phyloP scores from a whole-genome alignment of 2,888 invertebrate genomes.

The Pammene aurita region DNA sequence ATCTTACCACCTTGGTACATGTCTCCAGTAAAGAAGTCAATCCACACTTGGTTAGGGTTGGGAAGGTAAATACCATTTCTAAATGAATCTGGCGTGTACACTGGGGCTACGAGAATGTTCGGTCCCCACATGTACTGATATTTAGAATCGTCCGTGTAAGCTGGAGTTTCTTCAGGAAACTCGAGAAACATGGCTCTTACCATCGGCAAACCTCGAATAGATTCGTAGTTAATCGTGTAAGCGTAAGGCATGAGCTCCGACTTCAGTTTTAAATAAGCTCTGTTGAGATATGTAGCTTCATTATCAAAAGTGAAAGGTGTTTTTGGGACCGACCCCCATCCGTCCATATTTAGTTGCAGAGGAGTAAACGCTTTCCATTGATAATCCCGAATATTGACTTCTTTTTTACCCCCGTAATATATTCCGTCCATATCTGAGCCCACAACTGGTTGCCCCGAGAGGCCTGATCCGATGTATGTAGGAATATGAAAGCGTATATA shows the following conservation, averaged over 20 bases:
- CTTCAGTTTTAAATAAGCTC: conserved; percentile 75
- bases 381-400: conserved; percentile 72
- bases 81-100: conserved; percentile 60
- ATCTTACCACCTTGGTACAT: conserved; percentile 74
- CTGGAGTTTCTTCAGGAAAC: conserved; percentile 62
- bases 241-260: conserved; percentile 75
- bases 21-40: conserved; percentile 71
- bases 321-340: conserved; percentile 71
- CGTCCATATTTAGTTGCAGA: conserved; percentile 77
- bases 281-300: conserved; percentile 65
- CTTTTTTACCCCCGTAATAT: conserved; percentile 63
- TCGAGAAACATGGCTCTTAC: conserved; percentile 75
- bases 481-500: conserved; percentile 78
- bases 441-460: conserved; percentile 72
- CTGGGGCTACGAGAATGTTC: conserved; percentile 71
- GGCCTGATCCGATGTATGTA: conserved; percentile 72
- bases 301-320: conserved; percentile 70
- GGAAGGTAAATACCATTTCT: conserved; percentile 71
- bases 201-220: conserved; percentile 69
- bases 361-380: conserved; percentile 80
- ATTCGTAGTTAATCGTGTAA: conserved; percentile 68
- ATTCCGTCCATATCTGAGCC: conserved; percentile 80
- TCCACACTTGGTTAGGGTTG: conserved; percentile 66
- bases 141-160: conserved; percentile 68
- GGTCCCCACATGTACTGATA: conserved; percentile 80